Conservation (phyloP, 2,888 invertebrate genomes). For the Conistra vaccinii region DNA sequence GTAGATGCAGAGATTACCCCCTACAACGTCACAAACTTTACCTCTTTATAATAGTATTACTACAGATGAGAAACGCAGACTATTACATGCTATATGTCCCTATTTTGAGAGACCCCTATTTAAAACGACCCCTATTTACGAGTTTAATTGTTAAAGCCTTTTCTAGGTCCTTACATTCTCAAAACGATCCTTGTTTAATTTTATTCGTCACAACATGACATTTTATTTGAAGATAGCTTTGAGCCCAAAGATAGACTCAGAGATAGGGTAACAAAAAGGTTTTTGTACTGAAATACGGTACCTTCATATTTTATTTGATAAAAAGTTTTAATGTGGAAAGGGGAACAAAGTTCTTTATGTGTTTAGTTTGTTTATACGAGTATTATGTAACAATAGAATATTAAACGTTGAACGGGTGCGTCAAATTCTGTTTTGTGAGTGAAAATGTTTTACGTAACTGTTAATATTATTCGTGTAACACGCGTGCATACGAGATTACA, state of each 20-base stretch:
- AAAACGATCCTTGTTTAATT: neutral
- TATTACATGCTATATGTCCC: no score
- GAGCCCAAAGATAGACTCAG: neutral
- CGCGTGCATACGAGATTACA: no score
- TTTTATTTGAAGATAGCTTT: neutral
- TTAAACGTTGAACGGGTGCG: neutral
- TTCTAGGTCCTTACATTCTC: neutral
- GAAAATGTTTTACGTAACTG: no score
- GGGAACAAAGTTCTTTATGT: neutral
- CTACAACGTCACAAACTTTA: no score
- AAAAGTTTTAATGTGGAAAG: constrained; percentile 27
- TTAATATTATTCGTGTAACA: no score
- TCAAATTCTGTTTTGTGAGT: neutral
- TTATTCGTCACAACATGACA: neutral
- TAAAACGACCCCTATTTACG: neutral
- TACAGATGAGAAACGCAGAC: no score
- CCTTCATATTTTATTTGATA: constrained; percentile 10
- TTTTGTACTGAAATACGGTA: neutral
- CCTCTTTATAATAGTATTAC: no score
- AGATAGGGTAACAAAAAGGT: constrained; percentile 9
- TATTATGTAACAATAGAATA: neutral
- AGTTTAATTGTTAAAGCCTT: neutral
- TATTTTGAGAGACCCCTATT: no score
- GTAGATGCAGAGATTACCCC: no score
- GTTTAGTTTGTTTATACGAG: neutral